These are phyloP conservation scores for Cepaea nemoralis DNA, from an alignment of 1,140 invertebrate genomes.

Conservation along the genomic window DNA sequence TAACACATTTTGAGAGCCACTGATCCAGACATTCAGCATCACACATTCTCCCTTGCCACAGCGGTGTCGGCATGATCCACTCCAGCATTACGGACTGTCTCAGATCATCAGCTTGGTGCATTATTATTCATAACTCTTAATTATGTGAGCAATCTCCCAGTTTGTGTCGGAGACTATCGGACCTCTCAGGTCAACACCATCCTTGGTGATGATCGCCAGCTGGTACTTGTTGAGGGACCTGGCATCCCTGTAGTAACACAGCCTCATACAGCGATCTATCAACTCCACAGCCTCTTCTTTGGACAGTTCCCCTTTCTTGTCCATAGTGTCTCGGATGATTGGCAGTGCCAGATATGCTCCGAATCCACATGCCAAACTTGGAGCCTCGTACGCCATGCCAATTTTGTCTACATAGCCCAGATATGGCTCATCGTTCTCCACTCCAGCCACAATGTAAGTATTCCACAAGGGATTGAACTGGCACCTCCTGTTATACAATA, in stretches of 20 bases:
- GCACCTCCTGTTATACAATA: constrained; percentile 90
- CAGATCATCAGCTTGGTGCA: too few relatives aligned
- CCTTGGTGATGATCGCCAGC: constrained; percentile 79
- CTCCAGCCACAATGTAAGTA: constrained; percentile 89
- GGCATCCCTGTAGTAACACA: constrained; percentile 93
- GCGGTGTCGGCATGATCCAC: too few relatives aligned
- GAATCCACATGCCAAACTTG: constrained; percentile 89
- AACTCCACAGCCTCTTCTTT: constrained; percentile 80
- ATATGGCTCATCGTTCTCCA: constrained; percentile 81
- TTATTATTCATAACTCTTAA: too few relatives aligned
- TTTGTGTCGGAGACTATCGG: constrained; percentile 79
- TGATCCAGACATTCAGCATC: too few relatives aligned
- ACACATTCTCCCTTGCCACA: too few relatives aligned
- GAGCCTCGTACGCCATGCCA: constrained; percentile 93
- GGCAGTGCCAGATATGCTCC: constrained; percentile 90
- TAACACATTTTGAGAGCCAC: too few relatives aligned
- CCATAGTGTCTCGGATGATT: constrained; percentile 82
- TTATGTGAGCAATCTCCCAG: constrained; percentile 79
- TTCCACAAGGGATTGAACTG: constrained; percentile 97
- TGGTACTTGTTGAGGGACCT: constrained; percentile 77
- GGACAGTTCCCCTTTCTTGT: constrained; percentile 76
- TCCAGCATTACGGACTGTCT: too few relatives aligned
- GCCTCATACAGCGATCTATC: constrained; percentile 86
- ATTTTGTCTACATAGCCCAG: constrained; percentile 92
- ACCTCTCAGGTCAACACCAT: constrained; percentile 78